phyloP scores from a whole-genome alignment of 1,140 invertebrate species.

The Trichonephila clavipes region DNA sequence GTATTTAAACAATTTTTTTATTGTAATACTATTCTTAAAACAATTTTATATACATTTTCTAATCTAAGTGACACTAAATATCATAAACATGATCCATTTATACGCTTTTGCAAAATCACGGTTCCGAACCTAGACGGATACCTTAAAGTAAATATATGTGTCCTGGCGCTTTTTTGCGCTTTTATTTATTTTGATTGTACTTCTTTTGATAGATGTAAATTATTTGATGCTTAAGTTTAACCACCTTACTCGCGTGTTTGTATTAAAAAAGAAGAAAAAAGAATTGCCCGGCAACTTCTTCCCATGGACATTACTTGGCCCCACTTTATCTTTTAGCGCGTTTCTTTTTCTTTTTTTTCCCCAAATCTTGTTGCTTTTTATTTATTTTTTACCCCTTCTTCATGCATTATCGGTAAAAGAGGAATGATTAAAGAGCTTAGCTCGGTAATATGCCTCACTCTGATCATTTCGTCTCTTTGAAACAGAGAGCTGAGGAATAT shows the following conservation, averaged over 20 bases:
- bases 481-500: conserved; percentile 21
- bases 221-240: conserved; percentile 57
- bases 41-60: too few relatives aligned
- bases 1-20: too few relatives aligned
- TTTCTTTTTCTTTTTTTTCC: neutral
- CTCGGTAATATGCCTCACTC: neutral
- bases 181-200: neutral
- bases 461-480: conserved; percentile 19
- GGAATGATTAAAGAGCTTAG: conserved; percentile 31
- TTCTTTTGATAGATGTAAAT: conserved; percentile 72
- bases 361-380: conserved; percentile 20
- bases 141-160: too few relatives aligned
- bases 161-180: neutral
- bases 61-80: too few relatives aligned
- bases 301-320: conserved; percentile 24
- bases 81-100: too few relatives aligned
- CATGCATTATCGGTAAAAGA: conserved; percentile 51
- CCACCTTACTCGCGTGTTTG: conserved; percentile 41
- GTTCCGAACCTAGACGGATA: too few relatives aligned
- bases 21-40: too few relatives aligned
- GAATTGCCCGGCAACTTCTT: conserved; percentile 7
- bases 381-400: neutral
- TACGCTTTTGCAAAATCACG: too few relatives aligned
- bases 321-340: conserved; percentile 21
- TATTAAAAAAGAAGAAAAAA: neutral